Conservation (phyloP, 2,113 vertebrate species). For the Toxotes chatareus region DNA sequence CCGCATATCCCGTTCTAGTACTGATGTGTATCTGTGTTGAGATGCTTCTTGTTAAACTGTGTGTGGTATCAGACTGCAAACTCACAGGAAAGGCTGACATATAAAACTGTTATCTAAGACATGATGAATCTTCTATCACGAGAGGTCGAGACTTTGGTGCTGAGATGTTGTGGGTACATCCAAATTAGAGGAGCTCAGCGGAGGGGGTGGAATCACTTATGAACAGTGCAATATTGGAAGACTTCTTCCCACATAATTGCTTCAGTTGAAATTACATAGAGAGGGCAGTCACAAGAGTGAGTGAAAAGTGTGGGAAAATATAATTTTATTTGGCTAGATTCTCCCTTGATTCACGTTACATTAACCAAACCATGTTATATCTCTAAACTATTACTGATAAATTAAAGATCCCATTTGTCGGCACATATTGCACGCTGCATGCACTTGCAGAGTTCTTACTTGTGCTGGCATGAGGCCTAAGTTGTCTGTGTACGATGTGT, state of each 20-base stretch:
- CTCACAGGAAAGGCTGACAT: constrained; percentile 12
- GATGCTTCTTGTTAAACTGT: neutral
- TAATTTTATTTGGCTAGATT: neutral
- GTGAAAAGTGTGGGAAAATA: neutral
- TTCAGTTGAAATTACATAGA: constrained; percentile 17
- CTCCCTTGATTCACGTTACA: neutral
- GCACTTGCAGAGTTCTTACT: neutral
- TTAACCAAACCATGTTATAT: neutral
- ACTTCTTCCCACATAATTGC: constrained; percentile 18
- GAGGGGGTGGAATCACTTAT: neutral
- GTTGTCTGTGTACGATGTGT: constrained; percentile 13
- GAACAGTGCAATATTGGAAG: neutral
- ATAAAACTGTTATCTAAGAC: constrained; percentile 32
- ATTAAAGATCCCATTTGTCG: constrained; percentile 19
- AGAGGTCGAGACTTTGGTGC: constrained; percentile 7
- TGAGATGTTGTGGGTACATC: constrained; percentile 41
- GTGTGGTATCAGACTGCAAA: constrained; percentile 12
- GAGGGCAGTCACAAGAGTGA: neutral
- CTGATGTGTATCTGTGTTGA: constrained; percentile 10
- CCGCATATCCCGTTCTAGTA: neutral
- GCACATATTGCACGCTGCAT: neutral
- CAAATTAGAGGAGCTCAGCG: constrained; percentile 41
- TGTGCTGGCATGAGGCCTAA: neutral
- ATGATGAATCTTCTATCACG: neutral
- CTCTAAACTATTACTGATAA: constrained; percentile 12